A percentile compares a stretch with the other conserved stretches of the same genome.
These are phyloP conservation scores for Philonicus albiceps DNA, from an alignment of 2,888 invertebrate genomes.

Conservation along the genomic window DNA sequence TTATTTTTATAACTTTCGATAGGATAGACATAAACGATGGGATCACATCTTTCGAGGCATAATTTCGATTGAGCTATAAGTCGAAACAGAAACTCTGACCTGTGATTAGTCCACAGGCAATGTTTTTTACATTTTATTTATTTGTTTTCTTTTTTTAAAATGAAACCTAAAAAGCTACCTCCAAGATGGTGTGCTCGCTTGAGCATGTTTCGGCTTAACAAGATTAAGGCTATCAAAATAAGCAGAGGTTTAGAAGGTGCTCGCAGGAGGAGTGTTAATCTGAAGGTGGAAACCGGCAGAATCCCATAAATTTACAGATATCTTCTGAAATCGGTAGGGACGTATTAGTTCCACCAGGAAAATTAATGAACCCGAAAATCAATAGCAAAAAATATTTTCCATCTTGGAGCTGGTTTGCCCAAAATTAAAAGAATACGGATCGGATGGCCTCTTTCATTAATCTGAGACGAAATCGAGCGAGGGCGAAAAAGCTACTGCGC, in stretches of 20 bases:
- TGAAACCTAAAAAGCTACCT: neutral
- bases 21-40: too few species aligned
- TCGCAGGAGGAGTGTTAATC: neutral
- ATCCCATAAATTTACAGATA: neutral
- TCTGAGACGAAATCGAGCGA: neutral
- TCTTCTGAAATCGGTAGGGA: neutral
- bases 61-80: too few species aligned
- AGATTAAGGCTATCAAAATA: neutral
- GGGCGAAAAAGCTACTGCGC: neutral
- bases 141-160: neutral
- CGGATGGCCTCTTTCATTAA: neutral
- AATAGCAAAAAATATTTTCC: neutral
- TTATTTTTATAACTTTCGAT: too few species aligned
- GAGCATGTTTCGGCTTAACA: neutral
- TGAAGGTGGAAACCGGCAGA: neutral
- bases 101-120: neutral
- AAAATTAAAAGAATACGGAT: neutral
- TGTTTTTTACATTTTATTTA: neutral
- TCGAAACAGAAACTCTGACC: neutral
- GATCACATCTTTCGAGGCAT: too few species aligned
- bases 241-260: neutral
- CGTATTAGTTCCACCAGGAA: neutral
- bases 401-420: neutral
- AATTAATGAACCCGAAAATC: slow-evolving; percentile 9
- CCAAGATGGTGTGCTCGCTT: neutral